Evolutionary conservation across 2,888 invertebrate genomes (phyloP).

Genomic region (Plutella xylostella): DNA sequence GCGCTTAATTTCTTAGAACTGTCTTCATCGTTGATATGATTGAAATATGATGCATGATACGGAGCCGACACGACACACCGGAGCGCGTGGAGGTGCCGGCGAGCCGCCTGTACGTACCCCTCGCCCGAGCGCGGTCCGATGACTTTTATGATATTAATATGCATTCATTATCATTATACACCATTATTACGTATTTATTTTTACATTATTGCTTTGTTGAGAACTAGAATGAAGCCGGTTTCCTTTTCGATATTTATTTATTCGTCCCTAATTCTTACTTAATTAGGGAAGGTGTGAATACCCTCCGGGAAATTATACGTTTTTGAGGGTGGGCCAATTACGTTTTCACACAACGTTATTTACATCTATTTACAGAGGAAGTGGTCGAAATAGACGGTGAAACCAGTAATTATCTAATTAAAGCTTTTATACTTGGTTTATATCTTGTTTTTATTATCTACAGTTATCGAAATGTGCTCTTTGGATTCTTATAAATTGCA

Average conservation of each 20-base stretch:
- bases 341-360: constrained; percentile 31
- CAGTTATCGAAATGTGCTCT: neutral
- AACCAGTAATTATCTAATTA: constrained; percentile 63
- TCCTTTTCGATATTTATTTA: constrained; percentile 52
- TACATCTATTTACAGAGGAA: constrained; percentile 51
- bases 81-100: too few relatives aligned
- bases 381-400: constrained; percentile 46
- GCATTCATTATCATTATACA: constrained; percentile 35
- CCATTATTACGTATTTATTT: constrained; percentile 48
- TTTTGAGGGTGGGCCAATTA: constrained; percentile 54
- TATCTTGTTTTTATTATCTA: neutral
- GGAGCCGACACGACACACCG: too few relatives aligned
- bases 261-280: constrained; percentile 54
- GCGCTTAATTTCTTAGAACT: too few relatives aligned
- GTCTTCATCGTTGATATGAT: too few relatives aligned
- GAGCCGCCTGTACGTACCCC: constrained; percentile 10
- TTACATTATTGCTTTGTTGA: constrained; percentile 29
- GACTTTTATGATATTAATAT: constrained; percentile 27
- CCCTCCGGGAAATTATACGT: constrained; percentile 45
- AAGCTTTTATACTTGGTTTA: constrained; percentile 20
- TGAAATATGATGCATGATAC: too few relatives aligned
- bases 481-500: too few relatives aligned
- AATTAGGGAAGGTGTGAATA: constrained; percentile 67
- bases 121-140: constrained; percentile 10
- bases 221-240: constrained; percentile 31